phyloP scores from a whole-genome alignment of 1,140 invertebrate species.

The Cardiocondyla obscurior region DNA sequence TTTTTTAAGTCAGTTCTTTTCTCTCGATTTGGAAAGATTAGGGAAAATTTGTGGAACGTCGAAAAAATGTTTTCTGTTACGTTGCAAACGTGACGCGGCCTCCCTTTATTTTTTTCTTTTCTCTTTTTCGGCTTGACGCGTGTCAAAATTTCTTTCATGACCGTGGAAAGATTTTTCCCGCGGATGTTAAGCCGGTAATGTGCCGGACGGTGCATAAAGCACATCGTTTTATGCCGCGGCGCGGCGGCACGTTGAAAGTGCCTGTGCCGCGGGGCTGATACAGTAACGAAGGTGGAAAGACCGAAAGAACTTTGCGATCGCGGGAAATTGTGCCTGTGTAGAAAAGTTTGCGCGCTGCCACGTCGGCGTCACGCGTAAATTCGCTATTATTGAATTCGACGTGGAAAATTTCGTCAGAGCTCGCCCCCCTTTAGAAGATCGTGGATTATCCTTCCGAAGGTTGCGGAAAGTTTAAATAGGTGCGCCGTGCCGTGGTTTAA shows the following conservation, averaged over 20 bases:
- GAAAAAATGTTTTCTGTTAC: slow-evolving; percentile 45
- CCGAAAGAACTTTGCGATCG: slow-evolving; percentile 56
- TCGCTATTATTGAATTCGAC: slow-evolving; percentile 64
- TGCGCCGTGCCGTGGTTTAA: neutral
- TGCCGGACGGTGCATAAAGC: slow-evolving; percentile 60
- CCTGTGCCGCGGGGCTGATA: slow-evolving; percentile 22
- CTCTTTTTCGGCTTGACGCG: slow-evolving; percentile 14
- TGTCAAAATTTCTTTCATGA: slow-evolving; percentile 10
- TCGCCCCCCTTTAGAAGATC: slow-evolving; percentile 19
- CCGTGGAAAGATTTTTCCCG: slow-evolving; percentile 2
- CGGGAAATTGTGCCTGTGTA: slow-evolving; percentile 52
- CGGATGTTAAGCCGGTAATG: slow-evolving; percentile 50
- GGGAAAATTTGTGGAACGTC: neutral
- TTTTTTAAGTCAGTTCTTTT: neutral
- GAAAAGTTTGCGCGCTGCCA: slow-evolving; percentile 35
- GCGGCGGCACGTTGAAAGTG: slow-evolving; percentile 25
- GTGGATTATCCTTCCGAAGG: slow-evolving; percentile 32
- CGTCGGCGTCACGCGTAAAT: slow-evolving; percentile 45
- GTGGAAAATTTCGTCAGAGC: slow-evolving; percentile 49
- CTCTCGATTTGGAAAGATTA: neutral
- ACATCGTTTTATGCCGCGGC: slow-evolving; percentile 46
- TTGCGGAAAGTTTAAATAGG: slow-evolving; percentile 43
- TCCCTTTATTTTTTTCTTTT: too few relatives aligned
- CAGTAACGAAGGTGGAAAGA: slow-evolving; percentile 44
- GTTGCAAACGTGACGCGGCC: slow-evolving; percentile 22